Conservation (phyloP, 2,797 vertebrate species). For the Hoplostethus mediterraneus region DNA sequence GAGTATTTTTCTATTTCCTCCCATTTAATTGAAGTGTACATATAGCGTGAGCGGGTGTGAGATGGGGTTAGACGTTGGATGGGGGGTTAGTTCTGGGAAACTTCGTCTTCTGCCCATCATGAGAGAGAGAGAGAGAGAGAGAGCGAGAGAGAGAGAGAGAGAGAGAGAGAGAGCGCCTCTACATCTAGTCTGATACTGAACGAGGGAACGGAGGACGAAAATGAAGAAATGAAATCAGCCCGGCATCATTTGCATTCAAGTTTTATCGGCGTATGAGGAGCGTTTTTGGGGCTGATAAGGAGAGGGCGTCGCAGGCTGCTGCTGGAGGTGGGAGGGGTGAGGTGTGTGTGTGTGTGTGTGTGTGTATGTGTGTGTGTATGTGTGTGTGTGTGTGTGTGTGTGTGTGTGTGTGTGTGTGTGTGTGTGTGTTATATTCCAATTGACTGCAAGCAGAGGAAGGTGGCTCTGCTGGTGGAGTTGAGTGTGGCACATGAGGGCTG, state of each 20-base stretch:
- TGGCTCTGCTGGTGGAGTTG: constrained; percentile 39
- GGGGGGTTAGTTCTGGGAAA: constrained; percentile 51
- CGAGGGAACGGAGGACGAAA: constrained; percentile 71
- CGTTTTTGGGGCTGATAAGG: constrained; percentile 89
- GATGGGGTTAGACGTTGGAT: constrained; percentile 2
- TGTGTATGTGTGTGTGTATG: constrained; percentile 49
- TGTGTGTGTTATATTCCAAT: constrained; percentile 47
- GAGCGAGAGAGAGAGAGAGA: neutral
- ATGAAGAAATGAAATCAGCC: constrained; percentile 79
- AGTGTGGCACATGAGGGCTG: neutral
- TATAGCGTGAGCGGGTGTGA: neutral
- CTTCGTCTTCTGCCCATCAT: constrained; percentile 24
- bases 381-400: constrained; percentile 27
- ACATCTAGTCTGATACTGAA: constrained; percentile 66
- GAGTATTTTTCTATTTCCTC: constrained; percentile 13
- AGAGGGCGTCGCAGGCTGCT: constrained; percentile 79
- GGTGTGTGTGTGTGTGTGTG: neutral
- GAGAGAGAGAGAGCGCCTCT: neutral
- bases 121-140: too few species aligned
- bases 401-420: neutral
- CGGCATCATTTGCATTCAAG: constrained; percentile 88
- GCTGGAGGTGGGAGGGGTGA: constrained; percentile 62
- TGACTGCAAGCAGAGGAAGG: constrained; percentile 51
- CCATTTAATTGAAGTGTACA: constrained; percentile 38
- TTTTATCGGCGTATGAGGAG: constrained; percentile 86